Evolutionary conservation across 2,888 invertebrate species (phyloP).

Genomic region (Drosophila eohydei): DNA sequence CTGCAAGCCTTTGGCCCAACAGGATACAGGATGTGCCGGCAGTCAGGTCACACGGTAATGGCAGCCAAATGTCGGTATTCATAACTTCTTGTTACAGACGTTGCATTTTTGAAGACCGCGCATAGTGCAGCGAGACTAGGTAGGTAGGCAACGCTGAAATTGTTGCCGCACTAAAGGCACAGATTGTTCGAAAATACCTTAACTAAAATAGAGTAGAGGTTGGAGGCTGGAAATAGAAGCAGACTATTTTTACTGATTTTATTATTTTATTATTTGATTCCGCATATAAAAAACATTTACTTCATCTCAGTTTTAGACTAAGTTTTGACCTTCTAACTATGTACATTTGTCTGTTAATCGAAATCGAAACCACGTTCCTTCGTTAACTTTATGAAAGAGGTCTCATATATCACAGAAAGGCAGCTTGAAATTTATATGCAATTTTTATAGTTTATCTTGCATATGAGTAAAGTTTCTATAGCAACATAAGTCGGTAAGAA

Average conservation of each 20-base stretch:
- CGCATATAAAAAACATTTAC: not conserved
- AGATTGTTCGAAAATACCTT: not conserved
- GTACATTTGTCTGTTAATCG: not conserved
- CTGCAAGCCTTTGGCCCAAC: constrained; percentile 17
- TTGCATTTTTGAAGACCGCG: constrained; percentile 5
- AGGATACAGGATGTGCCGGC: not conserved
- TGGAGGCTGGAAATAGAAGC: not conserved
- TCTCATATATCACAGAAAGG: not conserved
- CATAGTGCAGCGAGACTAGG: constrained; percentile 8
- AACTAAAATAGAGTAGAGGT: not conserved
- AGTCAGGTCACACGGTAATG: constrained; percentile 12
- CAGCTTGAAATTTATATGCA: not conserved
- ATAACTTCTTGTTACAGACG: constrained; percentile 21
- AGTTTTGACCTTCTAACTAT: not conserved
- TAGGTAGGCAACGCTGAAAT: not conserved
- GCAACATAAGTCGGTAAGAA: not conserved
- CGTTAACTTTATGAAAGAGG: not conserved
- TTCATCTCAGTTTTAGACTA: not conserved
- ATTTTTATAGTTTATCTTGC: not conserved
- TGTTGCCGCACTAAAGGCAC: not conserved
- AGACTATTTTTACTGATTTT: not conserved
- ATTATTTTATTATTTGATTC: not conserved
- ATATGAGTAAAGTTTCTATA: not conserved
- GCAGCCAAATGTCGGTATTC: constrained; percentile 33
- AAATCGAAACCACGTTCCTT: not conserved